Evolutionary conservation across 1,140 invertebrate species (phyloP).

Genomic region (Cydia fagiglandana): DNA sequence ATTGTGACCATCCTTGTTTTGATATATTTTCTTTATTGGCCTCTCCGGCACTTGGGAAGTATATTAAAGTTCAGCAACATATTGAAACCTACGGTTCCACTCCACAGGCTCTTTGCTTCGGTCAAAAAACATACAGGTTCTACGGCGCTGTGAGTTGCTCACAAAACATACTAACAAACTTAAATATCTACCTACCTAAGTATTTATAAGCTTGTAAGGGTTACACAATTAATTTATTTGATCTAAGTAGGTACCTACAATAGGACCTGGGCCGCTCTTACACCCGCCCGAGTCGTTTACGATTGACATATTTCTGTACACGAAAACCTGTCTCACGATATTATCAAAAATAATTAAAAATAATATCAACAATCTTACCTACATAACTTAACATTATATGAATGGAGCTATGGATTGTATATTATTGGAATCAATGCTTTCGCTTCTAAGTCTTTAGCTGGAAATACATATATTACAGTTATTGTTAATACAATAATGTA

Average conservation of each 20-base stretch:
- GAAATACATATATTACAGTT: constrained; percentile 7
- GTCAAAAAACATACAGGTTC: background rate
- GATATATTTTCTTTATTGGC: background rate
- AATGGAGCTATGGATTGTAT: constrained; percentile 23
- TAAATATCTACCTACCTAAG: constrained; percentile 46
- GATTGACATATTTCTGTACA: constrained; percentile 22
- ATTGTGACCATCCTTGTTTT: background rate
- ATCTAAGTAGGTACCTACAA: constrained; percentile 61
- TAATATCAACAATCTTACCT: constrained; percentile 31
- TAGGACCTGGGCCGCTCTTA: background rate
- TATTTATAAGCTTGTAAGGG: constrained; percentile 55
- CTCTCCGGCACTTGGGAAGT: background rate
- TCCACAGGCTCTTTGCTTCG: background rate
- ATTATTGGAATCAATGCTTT: constrained; percentile 14
- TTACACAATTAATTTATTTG: constrained; percentile 65
- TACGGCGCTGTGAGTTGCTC: background rate
- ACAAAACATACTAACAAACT: constrained; percentile 37
- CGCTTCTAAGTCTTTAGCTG: constrained; percentile 1
- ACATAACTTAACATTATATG: background rate
- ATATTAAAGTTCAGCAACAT: background rate
- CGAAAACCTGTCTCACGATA: constrained; percentile 21
- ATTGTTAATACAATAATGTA: constrained; percentile 5
- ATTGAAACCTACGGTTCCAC: background rate
- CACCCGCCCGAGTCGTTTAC: background rate
- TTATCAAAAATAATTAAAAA: constrained; percentile 30